Evolutionary conservation across 2,113 vertebrate genomes (phyloP).

Genomic region (Tretioscincus oriximinensis): DNA sequence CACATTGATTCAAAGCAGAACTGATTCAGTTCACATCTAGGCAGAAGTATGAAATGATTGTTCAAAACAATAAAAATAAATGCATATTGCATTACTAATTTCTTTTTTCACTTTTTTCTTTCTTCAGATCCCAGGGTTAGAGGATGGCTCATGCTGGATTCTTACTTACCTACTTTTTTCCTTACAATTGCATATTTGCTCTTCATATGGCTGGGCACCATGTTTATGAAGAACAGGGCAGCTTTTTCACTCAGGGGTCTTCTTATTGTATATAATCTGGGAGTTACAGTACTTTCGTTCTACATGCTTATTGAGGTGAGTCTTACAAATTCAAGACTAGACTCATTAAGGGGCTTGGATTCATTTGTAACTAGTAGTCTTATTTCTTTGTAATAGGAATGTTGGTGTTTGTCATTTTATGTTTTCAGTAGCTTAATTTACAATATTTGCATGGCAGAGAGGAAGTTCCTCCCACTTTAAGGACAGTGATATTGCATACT

Average conservation of each 20-base stretch:
- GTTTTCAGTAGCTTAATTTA: too few relatives aligned
- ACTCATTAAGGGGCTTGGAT: neutral
- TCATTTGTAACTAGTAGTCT: neutral
- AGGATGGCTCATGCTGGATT: conserved; percentile 88
- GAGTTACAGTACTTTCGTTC: conserved; percentile 81
- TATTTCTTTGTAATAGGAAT: neutral
- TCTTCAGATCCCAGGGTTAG: conserved; percentile 82
- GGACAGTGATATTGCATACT: too few relatives aligned
- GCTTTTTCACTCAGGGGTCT: conserved; percentile 79
- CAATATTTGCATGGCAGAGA: too few relatives aligned
- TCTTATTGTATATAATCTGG: conserved; percentile 83
- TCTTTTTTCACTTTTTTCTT: conserved; percentile 7
- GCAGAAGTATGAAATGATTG: neutral
- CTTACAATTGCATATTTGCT: conserved; percentile 80
- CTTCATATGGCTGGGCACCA: conserved; percentile 80
- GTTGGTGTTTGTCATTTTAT: neutral
- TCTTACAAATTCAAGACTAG: neutral
- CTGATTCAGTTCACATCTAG: too few relatives aligned
- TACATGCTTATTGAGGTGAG: conserved; percentile 88
- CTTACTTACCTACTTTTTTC: conserved; percentile 81
- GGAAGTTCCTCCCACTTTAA: too few relatives aligned
- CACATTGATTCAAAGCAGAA: too few relatives aligned
- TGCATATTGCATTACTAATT: neutral
- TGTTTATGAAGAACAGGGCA: conserved; percentile 80
- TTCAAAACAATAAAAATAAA: neutral